Evolutionary conservation across 2,888 invertebrate species (phyloP).

Genomic region (Orthosia gothica): DNA sequence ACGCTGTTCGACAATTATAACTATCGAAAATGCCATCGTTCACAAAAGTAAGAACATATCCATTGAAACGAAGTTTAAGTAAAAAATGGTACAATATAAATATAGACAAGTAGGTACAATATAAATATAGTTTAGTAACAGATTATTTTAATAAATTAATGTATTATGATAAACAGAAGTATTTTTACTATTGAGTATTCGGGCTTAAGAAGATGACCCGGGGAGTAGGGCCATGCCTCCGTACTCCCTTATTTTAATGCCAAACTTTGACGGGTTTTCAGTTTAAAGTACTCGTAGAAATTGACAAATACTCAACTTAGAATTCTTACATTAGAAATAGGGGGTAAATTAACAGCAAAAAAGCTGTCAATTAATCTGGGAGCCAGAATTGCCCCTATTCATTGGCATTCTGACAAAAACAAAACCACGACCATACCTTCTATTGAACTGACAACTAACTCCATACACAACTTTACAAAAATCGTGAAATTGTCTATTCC

Average conservation of each 20-base stretch:
- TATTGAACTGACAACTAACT: neutral
- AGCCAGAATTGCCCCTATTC: too few relatives aligned
- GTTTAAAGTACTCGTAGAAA: too few relatives aligned
- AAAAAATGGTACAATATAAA: neutral
- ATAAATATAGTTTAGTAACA: neutral
- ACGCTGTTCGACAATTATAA: slow-evolving; percentile 51
- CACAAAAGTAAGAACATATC: slow-evolving; percentile 29
- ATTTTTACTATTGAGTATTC: neutral
- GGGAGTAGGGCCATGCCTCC: too few relatives aligned
- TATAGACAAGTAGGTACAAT: neutral
- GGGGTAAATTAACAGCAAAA: too few relatives aligned
- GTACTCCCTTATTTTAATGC: too few relatives aligned
- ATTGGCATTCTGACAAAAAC: too few relatives aligned
- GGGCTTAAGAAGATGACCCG: too few relatives aligned
- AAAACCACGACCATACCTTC: too few relatives aligned
- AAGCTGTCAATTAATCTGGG: too few relatives aligned
- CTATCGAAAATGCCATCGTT: slow-evolving; percentile 39
- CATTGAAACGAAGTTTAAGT: neutral
- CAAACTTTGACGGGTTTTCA: too few relatives aligned
- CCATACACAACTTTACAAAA: neutral
- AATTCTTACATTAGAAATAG: too few relatives aligned
- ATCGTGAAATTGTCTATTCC: slow-evolving; percentile 11
- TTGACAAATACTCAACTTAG: too few relatives aligned
- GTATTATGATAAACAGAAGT: neutral
- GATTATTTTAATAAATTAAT: neutral